Base-by-base conservation (phyloP, 2,113 vertebrate species). In the Lagopus leucura region DNA sequence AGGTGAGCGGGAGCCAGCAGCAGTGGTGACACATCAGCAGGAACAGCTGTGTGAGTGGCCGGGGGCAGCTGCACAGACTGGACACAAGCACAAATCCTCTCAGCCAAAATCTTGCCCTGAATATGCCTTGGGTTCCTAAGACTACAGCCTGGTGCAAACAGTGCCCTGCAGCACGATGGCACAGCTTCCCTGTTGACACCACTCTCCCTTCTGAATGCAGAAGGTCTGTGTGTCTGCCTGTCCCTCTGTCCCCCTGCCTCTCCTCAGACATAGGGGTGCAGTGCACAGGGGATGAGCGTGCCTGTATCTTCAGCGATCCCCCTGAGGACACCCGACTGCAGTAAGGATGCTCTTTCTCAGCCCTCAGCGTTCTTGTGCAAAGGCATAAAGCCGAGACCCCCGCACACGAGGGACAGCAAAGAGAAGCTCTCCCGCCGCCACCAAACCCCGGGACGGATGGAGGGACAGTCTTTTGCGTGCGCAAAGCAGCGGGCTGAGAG, bases 361-460 rank as follows among this genome's bases (percentile, higher is more conserved):
- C 65, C 60, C 74, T 18, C 1, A 0, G 9, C n/a, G 10, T 52
- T 77, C 55, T 22, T 5, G 28, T 10, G 27, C 27, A 10, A 30
- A 54, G 43, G 66, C 18, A 2, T 58, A 60, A 4, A 17, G 22
- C 21, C 42, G 10, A 5, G 82, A 27, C 27, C 47, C 25, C 34
- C 14, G 17, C 27, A 27, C 52, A 30, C 52, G 52, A 27, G 52
- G 52, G 52, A 28, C 52, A 8, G 52, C 52, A 30, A 54, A 28
- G 52, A 30, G 52, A 54, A 54, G 15, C 27, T 28, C 52, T 28
- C 15, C 52, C 52, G 5, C 52, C 52, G 52, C 27, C 52, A 54
- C 52, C 52, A 78, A 52, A 0, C 0, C 28, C 61, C 1, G 1
- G 65, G 65, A 54, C 8, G 61, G 45, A 28, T 89, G 70, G 84